Base-by-base conservation (phyloP, 30 jellyfish, hydroid and myxozoan species). In the Morbakka virulenta region DNA sequence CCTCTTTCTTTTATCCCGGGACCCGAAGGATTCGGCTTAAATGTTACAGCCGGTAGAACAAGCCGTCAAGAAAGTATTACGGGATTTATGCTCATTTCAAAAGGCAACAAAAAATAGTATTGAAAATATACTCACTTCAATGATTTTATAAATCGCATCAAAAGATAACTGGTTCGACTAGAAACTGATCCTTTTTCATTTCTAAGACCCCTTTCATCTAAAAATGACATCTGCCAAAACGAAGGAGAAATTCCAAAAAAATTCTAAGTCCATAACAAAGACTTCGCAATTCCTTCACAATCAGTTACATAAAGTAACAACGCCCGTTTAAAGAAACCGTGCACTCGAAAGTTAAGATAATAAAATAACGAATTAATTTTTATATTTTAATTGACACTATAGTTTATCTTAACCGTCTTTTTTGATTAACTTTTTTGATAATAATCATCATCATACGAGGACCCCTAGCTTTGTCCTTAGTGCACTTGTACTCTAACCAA, bases 141-240 rank as follows among this genome's bases (percentile, higher is more conserved):
- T 2, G 88, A 82, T 80, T 91, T 91, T 34, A 82, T 81, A 29
- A 91, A 91, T 72, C 98, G 61, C 96, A 91, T 74, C 48, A 91
- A 57, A 22, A 91, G 79, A 50, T 86, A 91, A 48, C 96, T 84
- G 23, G 95, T 62, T 14, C 98, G 86, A 65, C 98, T 91, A 72
- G 92, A 80, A 49, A 91, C 77, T n/a, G 75, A 35, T 9, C 72
- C 36, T 0, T 87, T 80, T 3, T 69, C 66, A 65, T 76, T 80
- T 49, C 94, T 74, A 76, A 91, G 71, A 2, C 98, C 98, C 20
- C 96, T 72, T 74, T 85, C 82, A 71, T 91, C 98, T 26, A 91
- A 83, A 52, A 91, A 91, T 1, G 98, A 83, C 41, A 65, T 93
- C 98, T 91, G 66, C 28, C 79, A 75, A 73, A 11, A 78, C 24